Evolutionary conservation across 1,140 invertebrate genomes (phyloP).

Genomic region (Ceratosolen solmsi): DNA sequence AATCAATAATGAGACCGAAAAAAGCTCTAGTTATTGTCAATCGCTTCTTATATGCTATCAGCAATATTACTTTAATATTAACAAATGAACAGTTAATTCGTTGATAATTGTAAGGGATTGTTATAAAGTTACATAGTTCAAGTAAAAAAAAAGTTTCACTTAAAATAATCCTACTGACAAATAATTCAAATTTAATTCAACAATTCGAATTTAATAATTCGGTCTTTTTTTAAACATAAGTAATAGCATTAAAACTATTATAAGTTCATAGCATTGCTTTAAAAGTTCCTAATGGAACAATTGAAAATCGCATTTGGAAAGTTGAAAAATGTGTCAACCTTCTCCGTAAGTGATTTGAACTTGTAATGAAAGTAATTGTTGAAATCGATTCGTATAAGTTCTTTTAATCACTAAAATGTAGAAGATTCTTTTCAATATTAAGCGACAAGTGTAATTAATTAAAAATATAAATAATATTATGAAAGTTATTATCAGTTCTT

Average conservation of each 20-base stretch:
- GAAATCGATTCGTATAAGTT: neutral
- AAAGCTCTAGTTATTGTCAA: no score
- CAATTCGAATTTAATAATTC: no score
- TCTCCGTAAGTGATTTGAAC: neutral
- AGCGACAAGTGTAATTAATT: neutral
- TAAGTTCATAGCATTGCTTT: neutral
- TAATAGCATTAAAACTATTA: neutral
- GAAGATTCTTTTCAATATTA: neutral
- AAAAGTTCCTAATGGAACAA: neutral
- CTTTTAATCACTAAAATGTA: neutral
- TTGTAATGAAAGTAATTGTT: neutral
- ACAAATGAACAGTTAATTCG: no score
- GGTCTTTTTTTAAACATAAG: neutral
- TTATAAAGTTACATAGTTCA: no score
- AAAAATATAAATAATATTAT: neutral
- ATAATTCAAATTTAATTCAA: constrained; percentile 2
- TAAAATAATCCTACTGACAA: neutral
- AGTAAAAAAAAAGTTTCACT: neutral
- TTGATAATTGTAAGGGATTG: no score
- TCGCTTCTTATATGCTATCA: no score
- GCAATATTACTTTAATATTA: no score
- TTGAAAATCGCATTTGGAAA: constrained; percentile 7
- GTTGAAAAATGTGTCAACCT: constrained; percentile 10
- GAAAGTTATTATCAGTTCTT: neutral
- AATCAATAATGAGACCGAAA: no score